Base-by-base conservation (phyloP, 2,113 vertebrate genomes). In the Myocastor coypus region DNA sequence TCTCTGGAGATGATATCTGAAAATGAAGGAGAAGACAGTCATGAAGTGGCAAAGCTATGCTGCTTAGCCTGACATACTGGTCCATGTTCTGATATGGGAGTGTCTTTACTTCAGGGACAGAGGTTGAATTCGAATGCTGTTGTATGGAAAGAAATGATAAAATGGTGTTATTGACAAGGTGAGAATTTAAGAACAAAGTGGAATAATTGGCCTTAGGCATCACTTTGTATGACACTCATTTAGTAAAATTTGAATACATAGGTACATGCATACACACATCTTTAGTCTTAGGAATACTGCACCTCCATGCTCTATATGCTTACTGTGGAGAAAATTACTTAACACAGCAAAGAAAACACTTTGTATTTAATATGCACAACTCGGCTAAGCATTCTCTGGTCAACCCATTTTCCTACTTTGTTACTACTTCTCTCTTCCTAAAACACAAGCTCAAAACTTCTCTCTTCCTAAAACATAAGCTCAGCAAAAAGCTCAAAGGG, bases 401-500 rank as follows among this genome's bases (percentile, higher is more conserved):
- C 85, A 90, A 37, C 42, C 63, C 57, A 69, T 52, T 93, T 20
- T 55, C 26, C 17, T 28, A 28, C 32, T 91, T 55, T 89, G 8
- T 63, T 83, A 87, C 69, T 16, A 32, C 46, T 68, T 77, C 12
- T 75, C 81, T 89, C 77, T 87, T 26, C 55, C 14, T 89, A 42
- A 83, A 87, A 61, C 13, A 71, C n/a, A n/a, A 50, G 64, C 57
- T 96, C 20, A 75, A 86, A 93, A 85, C 14, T 68, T 77, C 12
- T 75, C 81, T 89, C 77, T 87, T 26, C 55, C 14, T 89, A 42
- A 83, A 87, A 61, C 13, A 71, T 57, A 73, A 71, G 34, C 68
- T 86, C 61, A 86, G 50, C n/a, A 46, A 46, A 66, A 75, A 28
- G 24, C 73, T 75, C 40, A 75, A 26, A 75, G 40, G 40, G 12